phyloP scores from a whole-genome alignment of 2,797 vertebrate species.

The Caiman crocodilus region DNA sequence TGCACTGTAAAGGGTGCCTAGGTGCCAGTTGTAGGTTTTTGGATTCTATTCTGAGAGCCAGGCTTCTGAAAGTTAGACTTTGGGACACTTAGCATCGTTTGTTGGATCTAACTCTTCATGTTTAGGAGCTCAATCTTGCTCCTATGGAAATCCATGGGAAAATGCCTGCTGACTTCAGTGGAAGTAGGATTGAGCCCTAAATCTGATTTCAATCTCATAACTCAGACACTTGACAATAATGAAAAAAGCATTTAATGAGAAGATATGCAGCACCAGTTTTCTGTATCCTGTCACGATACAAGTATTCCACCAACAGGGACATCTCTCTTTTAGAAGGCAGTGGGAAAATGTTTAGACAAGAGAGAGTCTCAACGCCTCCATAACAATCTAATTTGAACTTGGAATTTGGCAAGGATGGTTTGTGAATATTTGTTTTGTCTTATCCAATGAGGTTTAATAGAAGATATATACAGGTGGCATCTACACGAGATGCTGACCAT shows the following conservation, averaged over 20 bases:
- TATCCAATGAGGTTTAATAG: neutral
- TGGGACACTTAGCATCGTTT: no score
- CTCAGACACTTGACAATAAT: neutral
- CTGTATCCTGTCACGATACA: neutral
- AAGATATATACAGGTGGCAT: neutral
- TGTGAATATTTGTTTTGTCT: neutral
- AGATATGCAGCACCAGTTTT: neutral
- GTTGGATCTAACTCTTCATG: no score
- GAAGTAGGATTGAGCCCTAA: no score
- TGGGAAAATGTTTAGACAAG: neutral
- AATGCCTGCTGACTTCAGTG: no score
- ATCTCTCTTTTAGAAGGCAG: neutral
- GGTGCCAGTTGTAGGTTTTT: no score
- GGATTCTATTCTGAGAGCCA: no score
- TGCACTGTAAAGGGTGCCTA: no score
- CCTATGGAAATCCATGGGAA: no score
- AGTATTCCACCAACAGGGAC: neutral
- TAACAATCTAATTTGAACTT: neutral
- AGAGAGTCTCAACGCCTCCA: neutral
- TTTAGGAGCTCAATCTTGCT: no score
- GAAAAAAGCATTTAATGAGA: neutral
- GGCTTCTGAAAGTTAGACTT: no score
- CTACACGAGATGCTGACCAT: no score
- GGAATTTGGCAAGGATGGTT: neutral
- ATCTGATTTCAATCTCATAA: no score